These are phyloP conservation scores for Cerceris ruficornis DNA, from an alignment of 2,888 invertebrate genomes.

Conservation along the genomic window DNA sequence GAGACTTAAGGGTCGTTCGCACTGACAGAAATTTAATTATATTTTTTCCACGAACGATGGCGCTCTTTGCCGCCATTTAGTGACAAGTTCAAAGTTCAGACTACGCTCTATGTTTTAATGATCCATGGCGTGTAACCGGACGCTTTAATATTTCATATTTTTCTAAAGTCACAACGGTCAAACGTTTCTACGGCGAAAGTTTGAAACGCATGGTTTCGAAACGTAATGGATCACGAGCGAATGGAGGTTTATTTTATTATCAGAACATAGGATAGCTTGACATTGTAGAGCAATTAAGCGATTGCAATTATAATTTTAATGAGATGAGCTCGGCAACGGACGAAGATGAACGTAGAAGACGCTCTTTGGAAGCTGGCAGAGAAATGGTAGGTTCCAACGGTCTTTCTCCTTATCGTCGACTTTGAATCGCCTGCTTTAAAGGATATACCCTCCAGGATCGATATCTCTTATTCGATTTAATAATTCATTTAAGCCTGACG, in stretches of 20 bases:
- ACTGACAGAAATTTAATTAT: not conserved
- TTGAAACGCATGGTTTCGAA: slow-evolving; percentile 33
- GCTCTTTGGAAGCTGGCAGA: slow-evolving; percentile 72
- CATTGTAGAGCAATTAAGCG: slow-evolving; percentile 12
- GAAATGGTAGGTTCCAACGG: slow-evolving; percentile 69
- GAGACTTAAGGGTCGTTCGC: not conserved
- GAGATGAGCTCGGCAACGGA: slow-evolving; percentile 66
- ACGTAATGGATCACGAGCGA: slow-evolving; percentile 41
- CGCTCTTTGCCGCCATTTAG: not conserved
- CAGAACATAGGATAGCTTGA: slow-evolving; percentile 13
- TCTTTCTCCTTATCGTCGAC: not conserved
- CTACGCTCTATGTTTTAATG: not conserved
- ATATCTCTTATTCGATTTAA: not conserved
- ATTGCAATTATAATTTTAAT: slow-evolving; percentile 28
- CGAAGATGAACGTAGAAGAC: slow-evolving; percentile 73
- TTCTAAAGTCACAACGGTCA: slow-evolving; percentile 56
- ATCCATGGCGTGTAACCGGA: slow-evolving; percentile 23
- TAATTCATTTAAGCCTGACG: not conserved
- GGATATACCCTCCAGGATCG: not conserved
- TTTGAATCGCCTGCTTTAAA: not conserved
- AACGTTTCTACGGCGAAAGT: slow-evolving; percentile 22
- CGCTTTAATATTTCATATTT: slow-evolving; percentile 52
- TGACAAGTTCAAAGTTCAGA: not conserved
- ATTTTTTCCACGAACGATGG: not conserved
- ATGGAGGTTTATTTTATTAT: slow-evolving; percentile 1